A percentile compares a stretch with the other conserved stretches of the same genome.
These are phyloP conservation scores for Drosophila leonis DNA, from an alignment of 2,888 invertebrate genomes.

Conservation along the genomic window DNA sequence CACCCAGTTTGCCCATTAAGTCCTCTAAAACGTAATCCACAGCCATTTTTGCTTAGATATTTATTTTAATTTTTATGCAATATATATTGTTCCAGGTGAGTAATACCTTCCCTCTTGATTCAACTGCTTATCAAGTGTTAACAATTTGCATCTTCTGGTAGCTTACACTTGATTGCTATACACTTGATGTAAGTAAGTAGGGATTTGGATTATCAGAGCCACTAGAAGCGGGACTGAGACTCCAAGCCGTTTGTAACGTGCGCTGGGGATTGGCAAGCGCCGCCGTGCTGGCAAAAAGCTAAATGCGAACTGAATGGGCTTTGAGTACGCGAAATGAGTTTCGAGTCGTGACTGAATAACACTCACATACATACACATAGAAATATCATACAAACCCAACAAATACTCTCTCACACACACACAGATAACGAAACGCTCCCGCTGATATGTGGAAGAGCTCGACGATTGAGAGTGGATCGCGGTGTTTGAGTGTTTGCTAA, in stretches of 20 bases:
- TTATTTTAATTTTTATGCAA: not conserved
- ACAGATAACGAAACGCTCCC: slow-evolving; percentile 58
- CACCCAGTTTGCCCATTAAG: slow-evolving; percentile 89
- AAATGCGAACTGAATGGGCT: slow-evolving; percentile 63
- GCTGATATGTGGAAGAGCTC: slow-evolving; percentile 38
- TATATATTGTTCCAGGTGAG: not conserved
- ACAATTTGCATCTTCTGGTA: slow-evolving; percentile 31
- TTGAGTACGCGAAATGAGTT: slow-evolving; percentile 51
- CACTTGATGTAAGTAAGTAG: not conserved
- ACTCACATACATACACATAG: slow-evolving; percentile 34
- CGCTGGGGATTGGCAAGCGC: slow-evolving; percentile 51
- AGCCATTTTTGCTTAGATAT: slow-evolving; percentile 86
- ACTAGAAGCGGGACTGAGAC: slow-evolving; percentile 15
- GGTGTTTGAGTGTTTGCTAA: slow-evolving; percentile 35
- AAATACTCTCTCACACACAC: slow-evolving; percentile 14
- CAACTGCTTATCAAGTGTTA: slow-evolving; percentile 8
- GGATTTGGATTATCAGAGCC: slow-evolving; percentile 10
- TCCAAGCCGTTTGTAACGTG: slow-evolving; percentile 21
- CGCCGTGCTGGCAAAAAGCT: slow-evolving; percentile 72
- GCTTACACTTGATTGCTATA: not conserved
- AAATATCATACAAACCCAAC: slow-evolving; percentile 5
- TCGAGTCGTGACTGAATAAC: slow-evolving; percentile 50
- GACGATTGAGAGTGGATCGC: slow-evolving; percentile 47
- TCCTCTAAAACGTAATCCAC: slow-evolving; percentile 89
- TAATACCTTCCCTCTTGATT: not conserved